A percentile compares a stretch with the other conserved stretches of the same genome.
Conservation (phyloP, 2,113 vertebrate species). For the Platichthys flesus region DNA sequence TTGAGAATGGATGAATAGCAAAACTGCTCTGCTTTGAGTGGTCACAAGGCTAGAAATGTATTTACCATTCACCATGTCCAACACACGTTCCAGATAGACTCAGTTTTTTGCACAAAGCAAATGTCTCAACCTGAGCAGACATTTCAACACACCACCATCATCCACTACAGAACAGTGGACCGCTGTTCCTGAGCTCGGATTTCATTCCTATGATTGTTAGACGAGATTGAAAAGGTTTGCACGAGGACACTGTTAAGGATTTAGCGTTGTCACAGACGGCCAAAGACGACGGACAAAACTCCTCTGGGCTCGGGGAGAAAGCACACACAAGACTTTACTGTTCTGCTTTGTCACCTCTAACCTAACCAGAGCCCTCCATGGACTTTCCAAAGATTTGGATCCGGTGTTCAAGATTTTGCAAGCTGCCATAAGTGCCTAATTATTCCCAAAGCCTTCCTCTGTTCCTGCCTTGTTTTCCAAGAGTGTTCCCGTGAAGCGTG, state of each 20-base stretch:
- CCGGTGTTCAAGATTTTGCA: slow-evolving; percentile 32
- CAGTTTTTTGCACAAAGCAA: slow-evolving; percentile 26
- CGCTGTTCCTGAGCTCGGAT: not conserved
- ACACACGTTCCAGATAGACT: not conserved
- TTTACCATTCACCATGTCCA: not conserved
- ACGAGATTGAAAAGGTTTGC: slow-evolving; percentile 32
- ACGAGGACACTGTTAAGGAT: slow-evolving; percentile 24
- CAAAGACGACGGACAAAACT: slow-evolving; percentile 18
- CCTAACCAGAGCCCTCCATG: slow-evolving; percentile 27
- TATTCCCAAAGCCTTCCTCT: slow-evolving; percentile 55
- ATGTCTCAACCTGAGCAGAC: slow-evolving; percentile 24
- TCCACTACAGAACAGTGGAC: slow-evolving; percentile 3
- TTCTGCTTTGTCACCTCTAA: slow-evolving; percentile 48
- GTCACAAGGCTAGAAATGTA: too few relatives aligned
- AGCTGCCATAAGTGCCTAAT: slow-evolving; percentile 65
- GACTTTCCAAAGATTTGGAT: slow-evolving; percentile 47
- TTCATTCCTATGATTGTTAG: too few relatives aligned
- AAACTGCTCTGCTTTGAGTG: too few relatives aligned
- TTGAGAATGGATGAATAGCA: too few relatives aligned
- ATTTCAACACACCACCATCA: slow-evolving; percentile 18
- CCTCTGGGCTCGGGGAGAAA: slow-evolving; percentile 1
- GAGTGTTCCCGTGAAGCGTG: slow-evolving; percentile 58
- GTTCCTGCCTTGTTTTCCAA: slow-evolving; percentile 46
- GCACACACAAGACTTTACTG: slow-evolving; percentile 9
- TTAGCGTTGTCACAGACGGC: slow-evolving; percentile 15